Conservation (phyloP, 2,797 vertebrate genomes). For the Loriculus beryllinus region DNA sequence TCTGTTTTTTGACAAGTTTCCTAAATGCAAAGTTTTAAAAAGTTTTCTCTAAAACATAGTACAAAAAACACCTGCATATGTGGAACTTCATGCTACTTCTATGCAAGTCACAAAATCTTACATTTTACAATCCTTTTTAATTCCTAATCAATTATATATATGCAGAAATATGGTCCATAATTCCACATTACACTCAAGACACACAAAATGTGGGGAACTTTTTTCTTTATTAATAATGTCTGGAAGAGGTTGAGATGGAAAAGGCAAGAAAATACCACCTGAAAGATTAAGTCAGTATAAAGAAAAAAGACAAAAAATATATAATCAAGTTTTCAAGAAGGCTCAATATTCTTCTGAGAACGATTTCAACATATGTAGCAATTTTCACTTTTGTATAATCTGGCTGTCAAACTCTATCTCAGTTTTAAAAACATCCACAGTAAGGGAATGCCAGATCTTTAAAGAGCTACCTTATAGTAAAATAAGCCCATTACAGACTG, state of each 20-base stretch:
- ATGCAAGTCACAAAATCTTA: neutral
- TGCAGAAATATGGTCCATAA: neutral
- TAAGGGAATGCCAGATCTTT: neutral
- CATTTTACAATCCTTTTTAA: neutral
- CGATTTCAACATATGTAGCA: neutral
- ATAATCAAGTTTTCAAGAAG: neutral
- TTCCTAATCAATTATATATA: neutral
- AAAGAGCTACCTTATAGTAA: neutral
- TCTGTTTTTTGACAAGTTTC: neutral
- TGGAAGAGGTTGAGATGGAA: neutral
- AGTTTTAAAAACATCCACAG: neutral
- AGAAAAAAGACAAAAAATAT: neutral
- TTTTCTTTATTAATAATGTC: neutral
- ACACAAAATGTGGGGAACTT: neutral
- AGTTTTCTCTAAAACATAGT: neutral
- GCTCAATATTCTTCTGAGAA: neutral
- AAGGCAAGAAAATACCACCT: neutral
- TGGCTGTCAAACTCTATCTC: neutral
- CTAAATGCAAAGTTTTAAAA: neutral
- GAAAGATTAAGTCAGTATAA: neutral
- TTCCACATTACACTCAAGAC: neutral
- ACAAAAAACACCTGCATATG: neutral
- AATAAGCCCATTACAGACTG: neutral
- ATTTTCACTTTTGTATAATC: neutral
- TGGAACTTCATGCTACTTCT: neutral